Percentiles rank a stretch among this genome's conserved stretches.
These are phyloP conservation scores for Mylabris sibirica DNA, from an alignment of 2,888 invertebrate species.

Conservation along the genomic window DNA sequence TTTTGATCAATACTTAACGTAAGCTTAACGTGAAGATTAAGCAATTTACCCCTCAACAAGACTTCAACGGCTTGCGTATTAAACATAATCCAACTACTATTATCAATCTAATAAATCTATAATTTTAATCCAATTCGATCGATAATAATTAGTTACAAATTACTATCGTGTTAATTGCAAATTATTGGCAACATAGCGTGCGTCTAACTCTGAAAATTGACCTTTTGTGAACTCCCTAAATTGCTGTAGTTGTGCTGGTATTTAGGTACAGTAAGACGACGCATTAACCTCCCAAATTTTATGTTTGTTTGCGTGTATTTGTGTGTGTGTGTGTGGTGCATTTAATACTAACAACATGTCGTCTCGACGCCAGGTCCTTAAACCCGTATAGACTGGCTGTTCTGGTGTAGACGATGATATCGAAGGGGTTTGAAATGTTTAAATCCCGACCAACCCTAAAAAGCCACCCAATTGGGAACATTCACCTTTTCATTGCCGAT, in stretches of 20 bases:
- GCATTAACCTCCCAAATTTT: too few species aligned
- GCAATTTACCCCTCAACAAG: background rate
- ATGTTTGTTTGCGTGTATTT: too few species aligned
- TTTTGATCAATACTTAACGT: background rate
- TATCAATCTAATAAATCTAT: background rate
- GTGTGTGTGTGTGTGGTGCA: constrained; percentile 17
- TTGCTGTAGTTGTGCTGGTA: background rate
- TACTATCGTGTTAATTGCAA: background rate
- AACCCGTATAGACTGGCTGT: constrained; percentile 34
- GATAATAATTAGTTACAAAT: constrained; percentile 1
- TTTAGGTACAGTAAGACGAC: background rate
- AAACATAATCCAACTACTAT: background rate
- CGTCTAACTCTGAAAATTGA: constrained; percentile 3
- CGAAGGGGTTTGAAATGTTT: constrained; percentile 1
- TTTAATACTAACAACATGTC: constrained; percentile 26
- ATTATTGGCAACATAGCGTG: background rate
- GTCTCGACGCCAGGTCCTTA: constrained; percentile 42
- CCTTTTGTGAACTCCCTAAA: background rate
- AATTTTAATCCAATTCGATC: background rate
- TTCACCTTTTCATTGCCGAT: constrained; percentile 1
- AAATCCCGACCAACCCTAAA: background rate
- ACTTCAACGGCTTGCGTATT: background rate
- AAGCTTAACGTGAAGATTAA: too few species aligned
- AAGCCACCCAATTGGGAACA: background rate
- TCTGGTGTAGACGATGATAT: constrained; percentile 34